Percentiles rank a stretch among this genome's conserved stretches.
These are phyloP conservation scores for Schizaphis graminum DNA, from an alignment of 2,888 invertebrate genomes.

Conservation along the genomic window DNA sequence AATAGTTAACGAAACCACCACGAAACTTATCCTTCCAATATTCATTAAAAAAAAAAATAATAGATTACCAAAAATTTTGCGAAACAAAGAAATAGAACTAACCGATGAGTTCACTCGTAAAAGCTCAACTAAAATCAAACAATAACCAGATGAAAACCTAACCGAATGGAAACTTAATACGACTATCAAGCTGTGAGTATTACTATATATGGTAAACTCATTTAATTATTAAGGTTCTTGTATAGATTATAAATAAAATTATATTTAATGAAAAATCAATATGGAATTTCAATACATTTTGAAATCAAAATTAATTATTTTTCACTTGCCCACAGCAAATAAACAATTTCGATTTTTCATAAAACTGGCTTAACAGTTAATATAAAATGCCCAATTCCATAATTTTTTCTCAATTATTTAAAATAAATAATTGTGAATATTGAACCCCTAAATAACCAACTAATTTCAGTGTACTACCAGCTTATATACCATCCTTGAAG, in stretches of 20 bases:
- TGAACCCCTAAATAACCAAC: background rate
- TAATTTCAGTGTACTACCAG: background rate
- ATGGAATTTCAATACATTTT: background rate
- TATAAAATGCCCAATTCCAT: background rate
- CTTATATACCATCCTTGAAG: background rate
- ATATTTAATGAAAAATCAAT: background rate
- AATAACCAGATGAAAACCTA: too few species aligned
- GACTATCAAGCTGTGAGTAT: background rate
- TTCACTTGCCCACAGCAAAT: background rate
- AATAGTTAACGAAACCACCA: background rate
- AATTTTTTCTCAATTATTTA: background rate
- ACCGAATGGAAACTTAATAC: background rate
- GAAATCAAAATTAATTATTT: background rate
- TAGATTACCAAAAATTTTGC: background rate
- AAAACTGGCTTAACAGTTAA: background rate
- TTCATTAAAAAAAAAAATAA: background rate
- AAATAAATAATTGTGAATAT: background rate
- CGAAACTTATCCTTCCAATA: background rate
- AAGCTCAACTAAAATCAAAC: background rate
- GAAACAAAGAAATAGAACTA: background rate
- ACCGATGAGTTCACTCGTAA: too few species aligned
- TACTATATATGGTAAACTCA: background rate
- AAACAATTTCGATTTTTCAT: background rate
- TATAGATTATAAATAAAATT: background rate
- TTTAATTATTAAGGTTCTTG: background rate